Percentiles rank a stretch among this genome's conserved stretches.
Conservation (phyloP, 2,888 invertebrate genomes). For the Aelia acuminata region DNA sequence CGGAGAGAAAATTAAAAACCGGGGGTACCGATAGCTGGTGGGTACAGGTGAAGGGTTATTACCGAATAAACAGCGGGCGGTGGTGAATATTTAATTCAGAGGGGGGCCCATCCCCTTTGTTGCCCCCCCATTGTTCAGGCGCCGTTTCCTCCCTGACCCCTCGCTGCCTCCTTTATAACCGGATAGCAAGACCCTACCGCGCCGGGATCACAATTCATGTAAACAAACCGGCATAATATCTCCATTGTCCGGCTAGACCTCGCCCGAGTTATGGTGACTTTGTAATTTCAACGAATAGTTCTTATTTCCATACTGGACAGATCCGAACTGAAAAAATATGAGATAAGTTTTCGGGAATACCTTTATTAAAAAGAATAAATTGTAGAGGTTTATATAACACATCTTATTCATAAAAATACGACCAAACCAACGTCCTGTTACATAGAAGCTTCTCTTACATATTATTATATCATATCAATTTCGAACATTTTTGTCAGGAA, state of each 20-base stretch:
- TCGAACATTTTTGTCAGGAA: no score
- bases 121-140: constrained; percentile 24
- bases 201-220: constrained; percentile 32
- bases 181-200: constrained; percentile 17
- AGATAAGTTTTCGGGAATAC: background rate
- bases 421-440: no score
- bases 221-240: constrained; percentile 37
- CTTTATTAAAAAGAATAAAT: background rate
- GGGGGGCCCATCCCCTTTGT: background rate
- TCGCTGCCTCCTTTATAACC: constrained; percentile 18
- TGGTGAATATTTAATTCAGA: constrained; percentile 43
- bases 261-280: background rate
- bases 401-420: no score
- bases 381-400: no score
- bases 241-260: background rate
- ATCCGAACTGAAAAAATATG: background rate
- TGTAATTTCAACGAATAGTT: constrained; percentile 17
- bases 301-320: constrained; percentile 34
- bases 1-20: background rate
- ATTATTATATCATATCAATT: no score
- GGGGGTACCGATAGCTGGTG: background rate
- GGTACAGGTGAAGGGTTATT: constrained; percentile 37
- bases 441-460: no score
- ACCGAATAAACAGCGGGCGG: constrained; percentile 42
- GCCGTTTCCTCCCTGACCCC: constrained; percentile 30